These are phyloP conservation scores for Entomobrya multifasciata DNA, from an alignment of 2,888 invertebrate genomes.

Conservation along the genomic window DNA sequence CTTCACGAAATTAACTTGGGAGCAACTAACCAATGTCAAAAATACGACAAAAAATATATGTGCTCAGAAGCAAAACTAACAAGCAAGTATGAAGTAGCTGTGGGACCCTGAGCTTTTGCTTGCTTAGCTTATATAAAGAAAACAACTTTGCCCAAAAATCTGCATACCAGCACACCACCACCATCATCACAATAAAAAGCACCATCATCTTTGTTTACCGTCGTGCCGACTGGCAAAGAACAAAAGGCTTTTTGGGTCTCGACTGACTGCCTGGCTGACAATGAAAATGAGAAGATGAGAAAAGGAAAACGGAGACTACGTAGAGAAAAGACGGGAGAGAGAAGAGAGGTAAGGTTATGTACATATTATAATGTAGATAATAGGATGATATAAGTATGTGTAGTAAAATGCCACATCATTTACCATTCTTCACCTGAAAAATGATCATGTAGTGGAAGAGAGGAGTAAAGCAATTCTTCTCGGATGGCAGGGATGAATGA, in stretches of 20 bases:
- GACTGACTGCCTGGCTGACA: background rate
- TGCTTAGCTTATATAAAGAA: background rate
- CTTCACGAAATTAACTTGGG: too few species aligned
- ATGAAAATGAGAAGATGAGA: slow-evolving; percentile 26
- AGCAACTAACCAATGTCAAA: too few species aligned
- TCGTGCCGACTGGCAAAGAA: slow-evolving; percentile 34
- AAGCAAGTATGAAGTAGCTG: too few species aligned
- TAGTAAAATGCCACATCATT: slow-evolving; percentile 54
- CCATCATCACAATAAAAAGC: slow-evolving; percentile 9
- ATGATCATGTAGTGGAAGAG: slow-evolving; percentile 51
- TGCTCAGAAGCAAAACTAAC: background rate
- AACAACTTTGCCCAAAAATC: slow-evolving; percentile 48
- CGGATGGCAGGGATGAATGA: slow-evolving; percentile 53
- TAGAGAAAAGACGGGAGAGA: background rate
- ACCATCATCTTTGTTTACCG: slow-evolving; percentile 13
- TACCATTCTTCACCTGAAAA: slow-evolving; percentile 57
- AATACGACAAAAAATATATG: background rate
- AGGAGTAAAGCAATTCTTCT: slow-evolving; percentile 43
- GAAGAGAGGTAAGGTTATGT: too few species aligned
- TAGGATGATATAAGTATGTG: background rate
- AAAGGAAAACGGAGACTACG: background rate
- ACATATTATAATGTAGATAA: too few species aligned
- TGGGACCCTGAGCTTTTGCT: background rate
- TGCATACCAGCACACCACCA: slow-evolving; percentile 18
- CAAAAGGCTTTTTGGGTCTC: slow-evolving; percentile 37